Evolutionary conservation across 2,888 invertebrate species (phyloP), one percentile per base, ranked within the genome.

Genomic region (Lypha dubia): DNA sequence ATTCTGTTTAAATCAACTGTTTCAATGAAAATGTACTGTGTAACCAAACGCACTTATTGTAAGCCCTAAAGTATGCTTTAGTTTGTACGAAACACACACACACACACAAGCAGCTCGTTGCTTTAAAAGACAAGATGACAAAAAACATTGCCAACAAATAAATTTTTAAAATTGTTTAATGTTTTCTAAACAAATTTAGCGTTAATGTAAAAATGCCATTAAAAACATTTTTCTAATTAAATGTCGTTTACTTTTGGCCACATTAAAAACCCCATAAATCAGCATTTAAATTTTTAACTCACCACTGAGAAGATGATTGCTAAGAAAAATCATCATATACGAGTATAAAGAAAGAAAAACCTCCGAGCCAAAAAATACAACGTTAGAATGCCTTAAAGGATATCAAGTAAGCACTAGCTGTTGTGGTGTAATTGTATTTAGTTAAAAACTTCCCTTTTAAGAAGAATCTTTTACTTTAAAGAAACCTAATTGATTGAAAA

Each of bases 201-300:
- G 89, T 90, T 91, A 90, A 91, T 91, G 91, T 88, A 88, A 89
- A 90, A 91, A 91, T 91, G 89, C 91, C 91, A 91, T 91, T 91
- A 91, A 90, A 70, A 90, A 88, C 88, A 89, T 88, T 88, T 79
- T 79, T 90, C 88, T 91, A 91, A 91, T 91, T 91, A 91, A 91
- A 91, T 91, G 91, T 91, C 91, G 91, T 89, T 91, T 90, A 90
- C 89, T 91, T 81, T 90, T 90, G 87, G 90, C 88, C 90, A 88
- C 91, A 91, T 91, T 91, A 91, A 91, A 91, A 91, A 90, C 87
- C 87, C 87, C 89, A 91, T 91, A 91, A 91, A 91, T 91, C 91
- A 91, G 89, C 87, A 87, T 87, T 79, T 87, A 65, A 86, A 85
- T 86, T 35, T 79, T 38, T 11, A 65, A 67, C 20, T 79, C 58